These are phyloP conservation scores for Enoplosus armatus DNA, from an alignment of 2,797 vertebrate species.

Conservation along the genomic window DNA sequence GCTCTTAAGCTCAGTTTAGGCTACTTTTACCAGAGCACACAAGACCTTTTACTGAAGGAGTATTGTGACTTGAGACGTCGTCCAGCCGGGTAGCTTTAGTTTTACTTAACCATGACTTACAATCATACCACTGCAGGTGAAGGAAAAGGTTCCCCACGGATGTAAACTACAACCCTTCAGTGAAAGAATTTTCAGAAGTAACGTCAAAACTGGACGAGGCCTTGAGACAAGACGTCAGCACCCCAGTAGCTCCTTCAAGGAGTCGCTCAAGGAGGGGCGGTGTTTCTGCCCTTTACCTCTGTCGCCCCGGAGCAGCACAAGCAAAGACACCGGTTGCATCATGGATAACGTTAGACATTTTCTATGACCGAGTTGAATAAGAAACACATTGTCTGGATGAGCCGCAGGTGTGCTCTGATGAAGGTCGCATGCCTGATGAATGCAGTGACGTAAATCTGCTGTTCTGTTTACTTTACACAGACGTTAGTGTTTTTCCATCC, in stretches of 20 bases:
- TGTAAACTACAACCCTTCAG: neutral
- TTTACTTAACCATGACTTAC: neutral
- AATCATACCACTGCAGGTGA: neutral
- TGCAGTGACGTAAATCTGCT: neutral
- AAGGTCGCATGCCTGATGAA: neutral
- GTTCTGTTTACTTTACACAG: neutral
- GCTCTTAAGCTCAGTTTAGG: no score
- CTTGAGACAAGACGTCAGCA: conserved; percentile 55
- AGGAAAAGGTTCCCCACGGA: neutral
- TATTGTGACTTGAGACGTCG: neutral
- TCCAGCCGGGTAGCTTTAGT: neutral
- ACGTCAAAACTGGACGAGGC: neutral
- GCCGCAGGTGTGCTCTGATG: neutral
- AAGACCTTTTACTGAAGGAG: no score
- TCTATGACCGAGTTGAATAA: neutral
- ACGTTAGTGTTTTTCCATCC: neutral
- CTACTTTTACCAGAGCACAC: no score
- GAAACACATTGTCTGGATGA: neutral
- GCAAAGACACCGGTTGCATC: conserved; percentile 12
- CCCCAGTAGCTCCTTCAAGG: neutral
- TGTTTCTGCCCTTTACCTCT: neutral
- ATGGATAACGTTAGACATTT: neutral
- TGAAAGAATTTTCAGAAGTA: neutral
- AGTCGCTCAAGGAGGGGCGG: neutral
- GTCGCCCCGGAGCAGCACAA: neutral